Evolutionary conservation across 1,140 invertebrate species (phyloP).

Genomic region (Ceratosolen solmsi): DNA sequence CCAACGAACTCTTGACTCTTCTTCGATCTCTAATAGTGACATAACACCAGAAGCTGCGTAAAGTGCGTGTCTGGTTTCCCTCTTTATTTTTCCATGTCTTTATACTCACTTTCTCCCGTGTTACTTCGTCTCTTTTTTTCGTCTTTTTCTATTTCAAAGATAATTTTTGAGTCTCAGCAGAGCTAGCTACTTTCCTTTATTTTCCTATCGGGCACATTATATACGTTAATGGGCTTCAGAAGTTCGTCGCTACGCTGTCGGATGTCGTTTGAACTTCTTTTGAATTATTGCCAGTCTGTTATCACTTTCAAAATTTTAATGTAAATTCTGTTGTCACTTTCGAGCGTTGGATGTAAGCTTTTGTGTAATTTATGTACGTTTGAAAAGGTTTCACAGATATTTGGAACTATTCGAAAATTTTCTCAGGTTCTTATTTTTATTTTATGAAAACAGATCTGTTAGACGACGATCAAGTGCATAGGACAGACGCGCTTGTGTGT

Average conservation of each 20-base stretch:
- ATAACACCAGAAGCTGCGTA: constrained; percentile 30
- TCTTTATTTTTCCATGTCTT: constrained; percentile 41
- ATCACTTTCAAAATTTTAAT: background rate
- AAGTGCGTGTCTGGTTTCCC: constrained; percentile 39
- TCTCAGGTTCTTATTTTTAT: background rate
- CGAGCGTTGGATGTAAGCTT: background rate
- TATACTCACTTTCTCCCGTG: constrained; percentile 13
- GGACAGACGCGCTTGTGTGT: too few relatives aligned
- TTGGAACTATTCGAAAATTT: background rate
- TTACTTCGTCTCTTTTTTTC: background rate
- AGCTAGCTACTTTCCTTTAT: background rate
- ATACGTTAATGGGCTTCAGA: background rate
- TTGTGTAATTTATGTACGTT: background rate
- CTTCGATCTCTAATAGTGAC: background rate
- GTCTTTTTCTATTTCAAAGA: background rate
- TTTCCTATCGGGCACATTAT: background rate
- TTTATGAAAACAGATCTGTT: too few relatives aligned
- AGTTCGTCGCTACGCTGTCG: background rate
- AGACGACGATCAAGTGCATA: too few relatives aligned
- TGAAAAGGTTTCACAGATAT: background rate
- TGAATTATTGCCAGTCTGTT: constrained; percentile 8
- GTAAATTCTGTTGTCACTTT: background rate
- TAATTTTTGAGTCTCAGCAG: constrained; percentile 27
- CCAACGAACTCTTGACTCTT: constrained; percentile 25
- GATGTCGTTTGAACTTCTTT: constrained; percentile 7